Evolutionary conservation across 2,797 vertebrate genomes (phyloP), one percentile per base, ranked within the genome.

Genomic region (Tauraco hartlaubi): DNA sequence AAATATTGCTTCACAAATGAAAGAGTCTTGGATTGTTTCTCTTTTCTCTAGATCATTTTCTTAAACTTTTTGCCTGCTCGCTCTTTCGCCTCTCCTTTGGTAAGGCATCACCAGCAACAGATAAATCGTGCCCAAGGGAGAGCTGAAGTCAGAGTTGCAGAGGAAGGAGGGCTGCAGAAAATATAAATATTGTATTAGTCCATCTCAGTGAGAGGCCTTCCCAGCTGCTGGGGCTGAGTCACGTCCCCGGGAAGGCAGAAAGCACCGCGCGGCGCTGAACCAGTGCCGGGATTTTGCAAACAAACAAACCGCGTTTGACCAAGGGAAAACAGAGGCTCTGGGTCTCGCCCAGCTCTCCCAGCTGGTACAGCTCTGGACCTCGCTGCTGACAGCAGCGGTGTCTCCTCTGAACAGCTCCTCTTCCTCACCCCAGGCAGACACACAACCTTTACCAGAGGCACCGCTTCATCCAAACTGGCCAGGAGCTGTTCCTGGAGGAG

Each of bases 391-490:
- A 15, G 6, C 11, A 20, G 54, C 37, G 5, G 48, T 4, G 52
- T 29, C 44, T 6, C 39, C 12, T 35, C 9, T 2, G 39, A 49
- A 4, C 1, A 0, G 3, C 2, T 28, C 37, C 26, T n/a, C 44
- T 15, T 16, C 13, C 16, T 14, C 3, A 4, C 29, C 52, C n/a
- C 29, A 9, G 64, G 21, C 16, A 22, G 26, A 26, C 25, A 68
- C 12, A 3, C 48, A 19, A 5, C 66, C 73, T 23, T 22, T 12
- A 15, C 61, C 44, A 44, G 44, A 33, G 61, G 23, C 43, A 33
- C 9, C 0, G 1, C 10, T 35, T 6, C 28, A 22, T 11, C 35
- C 5, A 18, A 29, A 33, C 11, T 3, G 1, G 11, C 20, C 35
- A 13, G 35, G 18, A 25, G 49, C 55, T 28, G 62, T 11, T 51